phyloP scores from a whole-genome alignment of 2,113 vertebrate genomes.

The Danionella cerebrum region DNA sequence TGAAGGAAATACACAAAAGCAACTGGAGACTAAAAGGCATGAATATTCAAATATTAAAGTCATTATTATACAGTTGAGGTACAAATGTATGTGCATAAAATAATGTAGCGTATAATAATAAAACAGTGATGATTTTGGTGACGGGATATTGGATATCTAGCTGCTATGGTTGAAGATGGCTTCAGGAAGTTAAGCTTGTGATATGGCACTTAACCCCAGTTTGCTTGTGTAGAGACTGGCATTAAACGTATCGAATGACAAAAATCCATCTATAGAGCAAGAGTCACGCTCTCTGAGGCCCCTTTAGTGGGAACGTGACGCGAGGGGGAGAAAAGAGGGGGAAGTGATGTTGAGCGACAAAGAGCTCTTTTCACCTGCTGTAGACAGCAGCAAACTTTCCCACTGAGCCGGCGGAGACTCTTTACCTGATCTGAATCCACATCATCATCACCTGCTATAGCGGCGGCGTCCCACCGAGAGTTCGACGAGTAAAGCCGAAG shows the following conservation, averaged over 20 bases:
- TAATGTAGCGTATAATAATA: too few relatives aligned
- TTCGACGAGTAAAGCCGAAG: neutral
- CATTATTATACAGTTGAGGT: too few relatives aligned
- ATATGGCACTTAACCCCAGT: conserved; percentile 55
- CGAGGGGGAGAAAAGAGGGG: neutral
- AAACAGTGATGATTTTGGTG: neutral
- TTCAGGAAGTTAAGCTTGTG: conserved; percentile 40
- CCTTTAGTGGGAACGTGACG: conserved; percentile 21
- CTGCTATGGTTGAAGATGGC: conserved; percentile 32
- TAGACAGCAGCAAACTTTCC: conserved; percentile 6
- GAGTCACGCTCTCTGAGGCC: conserved; percentile 21
- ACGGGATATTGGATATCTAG: conserved; percentile 1
- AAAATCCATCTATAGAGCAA: conserved; percentile 37
- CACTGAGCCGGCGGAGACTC: conserved; percentile 14
- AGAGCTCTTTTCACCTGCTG: conserved; percentile 14
- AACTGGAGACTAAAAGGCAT: too few relatives aligned
- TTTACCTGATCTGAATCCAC: conserved; percentile 19
- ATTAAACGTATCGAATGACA: conserved; percentile 53
- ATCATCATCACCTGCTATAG: neutral
- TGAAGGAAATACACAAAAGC: too few relatives aligned
- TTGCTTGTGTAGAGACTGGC: conserved; percentile 36
- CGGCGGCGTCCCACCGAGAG: neutral
- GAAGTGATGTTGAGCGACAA: conserved; percentile 16
- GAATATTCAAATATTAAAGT: too few relatives aligned
- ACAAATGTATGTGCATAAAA: too few relatives aligned